Base-by-base conservation (phyloP, 2,888 invertebrate genomes). In the Mesopsocus fuscifrons region DNA sequence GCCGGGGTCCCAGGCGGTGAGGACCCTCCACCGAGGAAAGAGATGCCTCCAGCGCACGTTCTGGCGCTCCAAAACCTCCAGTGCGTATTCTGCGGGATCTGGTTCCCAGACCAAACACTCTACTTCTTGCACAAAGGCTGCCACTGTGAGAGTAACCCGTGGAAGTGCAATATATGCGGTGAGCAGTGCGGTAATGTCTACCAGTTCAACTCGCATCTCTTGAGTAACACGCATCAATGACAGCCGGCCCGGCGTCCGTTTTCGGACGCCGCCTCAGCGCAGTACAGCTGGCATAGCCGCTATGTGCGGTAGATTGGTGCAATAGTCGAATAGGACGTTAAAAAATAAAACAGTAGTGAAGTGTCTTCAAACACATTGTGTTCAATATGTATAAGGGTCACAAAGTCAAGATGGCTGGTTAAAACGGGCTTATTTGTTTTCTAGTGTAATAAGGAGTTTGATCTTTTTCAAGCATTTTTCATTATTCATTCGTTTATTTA, bases 91-190 rank as follows among this genome's bases (percentile, higher is more conserved):
- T 97, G 95, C 64, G 82, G 87, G 53, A 91, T 97, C 55, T 77
- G 83, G 40, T 97, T 92, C 65, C 88, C 89, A 30, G 94, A 97
- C 64, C 85, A 88, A 57, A 95, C 94, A 1, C 70, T 95, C 45
- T 94, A 92, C 65, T 89, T 94, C 65, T 71, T 97, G 50, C 95
- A 97, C 69, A 94, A 94, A 67, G 94, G 94, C 51, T 88, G 95
- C 61, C 95, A 97, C 66, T 92, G 92, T 52, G 89, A 91, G 59
- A 83, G 87, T 51, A 92, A 94, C 65, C 94, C 95, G 1, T 95
- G 80, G 79, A 91, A 91, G 65, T 94, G 94, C 64, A 95, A 95
- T 66, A 87, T 95, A 53, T 97, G 95, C 62, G 94, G 94, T 41
- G 87, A 89, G 61, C 81, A 84, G 59, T 89, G 89, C 63, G 81